These are phyloP conservation scores for Anser brachyrhynchus DNA, from an alignment of 2,113 vertebrate genomes.

Conservation along the genomic window DNA sequence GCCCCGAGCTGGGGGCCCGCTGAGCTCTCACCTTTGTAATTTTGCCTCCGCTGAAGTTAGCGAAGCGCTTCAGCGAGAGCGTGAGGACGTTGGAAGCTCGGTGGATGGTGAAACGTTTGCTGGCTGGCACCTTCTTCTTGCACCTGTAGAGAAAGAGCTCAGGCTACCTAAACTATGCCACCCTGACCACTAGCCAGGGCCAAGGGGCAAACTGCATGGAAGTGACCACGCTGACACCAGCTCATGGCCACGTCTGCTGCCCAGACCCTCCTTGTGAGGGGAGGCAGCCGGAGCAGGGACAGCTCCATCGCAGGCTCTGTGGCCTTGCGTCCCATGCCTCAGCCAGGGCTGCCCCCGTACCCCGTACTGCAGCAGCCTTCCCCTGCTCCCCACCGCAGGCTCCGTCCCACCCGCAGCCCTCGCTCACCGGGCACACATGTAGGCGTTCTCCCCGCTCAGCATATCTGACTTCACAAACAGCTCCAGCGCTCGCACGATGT, in stretches of 20 bases:
- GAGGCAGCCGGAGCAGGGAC: background rate
- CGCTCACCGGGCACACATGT: slow-evolving; percentile 94
- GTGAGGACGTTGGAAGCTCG: slow-evolving; percentile 91
- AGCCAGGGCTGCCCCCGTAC: accelerated
- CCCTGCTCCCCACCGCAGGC: accelerated
- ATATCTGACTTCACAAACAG: slow-evolving; percentile 91
- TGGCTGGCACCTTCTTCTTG: slow-evolving; percentile 93
- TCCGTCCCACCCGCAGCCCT: accelerated
- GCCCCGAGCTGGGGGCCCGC: no score
- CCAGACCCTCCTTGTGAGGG: background rate
- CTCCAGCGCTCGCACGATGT: slow-evolving; percentile 90
- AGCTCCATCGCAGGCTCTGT: accelerated
- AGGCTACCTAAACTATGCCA: background rate
- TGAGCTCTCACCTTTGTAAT: slow-evolving; percentile 87
- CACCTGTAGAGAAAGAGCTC: slow-evolving; percentile 76
- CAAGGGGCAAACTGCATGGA: background rate
- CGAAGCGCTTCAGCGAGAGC: slow-evolving; percentile 92
- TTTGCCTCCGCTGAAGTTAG: slow-evolving; percentile 90
- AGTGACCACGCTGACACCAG: background rate
- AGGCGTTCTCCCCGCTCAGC: slow-evolving; percentile 93
- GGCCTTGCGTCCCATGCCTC: accelerated
- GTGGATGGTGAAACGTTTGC: slow-evolving; percentile 93
- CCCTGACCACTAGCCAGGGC: background rate
- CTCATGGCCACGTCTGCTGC: accelerated
- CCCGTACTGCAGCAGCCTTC: accelerated